Percentiles rank a stretch among this genome's conserved stretches.
Evolutionary conservation across 2,888 invertebrate genomes (phyloP).

Genomic region (Panzeria rudis): DNA sequence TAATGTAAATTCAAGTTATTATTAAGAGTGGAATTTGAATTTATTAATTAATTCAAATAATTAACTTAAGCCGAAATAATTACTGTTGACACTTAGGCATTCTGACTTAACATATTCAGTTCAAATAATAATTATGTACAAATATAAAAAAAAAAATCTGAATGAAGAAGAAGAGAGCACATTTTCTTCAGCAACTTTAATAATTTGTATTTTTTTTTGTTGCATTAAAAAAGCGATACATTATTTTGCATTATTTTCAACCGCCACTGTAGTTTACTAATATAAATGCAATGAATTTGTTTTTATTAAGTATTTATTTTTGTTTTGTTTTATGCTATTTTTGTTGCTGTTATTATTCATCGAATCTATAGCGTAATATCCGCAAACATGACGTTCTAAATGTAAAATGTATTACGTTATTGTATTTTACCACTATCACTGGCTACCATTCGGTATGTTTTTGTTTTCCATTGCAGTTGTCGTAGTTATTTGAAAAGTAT

Average conservation of each 20-base stretch:
- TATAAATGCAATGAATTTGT: constrained; percentile 37
- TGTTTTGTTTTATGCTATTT: constrained; percentile 32
- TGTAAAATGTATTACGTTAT: constrained; percentile 70
- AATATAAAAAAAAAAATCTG: no score
- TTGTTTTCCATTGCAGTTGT: constrained; percentile 58
- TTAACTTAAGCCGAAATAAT: no score
- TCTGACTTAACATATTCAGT: no score
- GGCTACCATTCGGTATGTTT: constrained; percentile 68
- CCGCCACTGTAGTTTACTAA: constrained; percentile 25
- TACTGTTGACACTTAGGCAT: no score
- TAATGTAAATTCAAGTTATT: no score
- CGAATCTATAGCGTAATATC: constrained; percentile 59
- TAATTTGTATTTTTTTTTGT: no score
- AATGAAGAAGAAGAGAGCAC: no score
- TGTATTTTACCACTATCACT: constrained; percentile 51
- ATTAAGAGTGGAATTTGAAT: no score
- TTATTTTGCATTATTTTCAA: neutral
- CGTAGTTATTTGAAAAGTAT: constrained; percentile 41
- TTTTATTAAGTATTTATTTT: constrained; percentile 44
- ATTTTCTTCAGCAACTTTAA: no score
- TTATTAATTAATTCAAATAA: no score
- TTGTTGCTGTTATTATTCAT: constrained; percentile 19
- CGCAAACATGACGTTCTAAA: constrained; percentile 67
- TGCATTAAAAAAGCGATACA: neutral
- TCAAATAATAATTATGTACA: no score